Percentiles rank a stretch among this genome's conserved stretches.
These are phyloP conservation scores for Epirrhoe alternata DNA, from an alignment of 2,888 invertebrate species.

Conservation along the genomic window DNA sequence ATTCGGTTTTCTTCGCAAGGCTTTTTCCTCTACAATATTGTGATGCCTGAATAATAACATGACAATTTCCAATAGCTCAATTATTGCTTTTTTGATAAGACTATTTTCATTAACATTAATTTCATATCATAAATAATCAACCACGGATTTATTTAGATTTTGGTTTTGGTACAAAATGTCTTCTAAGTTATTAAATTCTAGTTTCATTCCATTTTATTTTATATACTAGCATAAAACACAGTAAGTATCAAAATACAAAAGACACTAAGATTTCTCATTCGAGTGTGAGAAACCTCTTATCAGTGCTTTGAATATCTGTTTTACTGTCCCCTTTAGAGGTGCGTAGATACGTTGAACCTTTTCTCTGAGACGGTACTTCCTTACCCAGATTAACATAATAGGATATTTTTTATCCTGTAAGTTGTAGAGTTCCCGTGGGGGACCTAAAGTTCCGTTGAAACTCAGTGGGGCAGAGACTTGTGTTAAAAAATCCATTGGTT, in stretches of 20 bases:
- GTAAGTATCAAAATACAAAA: neutral
- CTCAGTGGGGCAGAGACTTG: slow-evolving; percentile 51
- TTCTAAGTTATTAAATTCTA: no score
- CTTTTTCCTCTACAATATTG: neutral
- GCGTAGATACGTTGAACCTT: slow-evolving; percentile 56
- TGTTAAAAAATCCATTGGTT: slow-evolving; percentile 54
- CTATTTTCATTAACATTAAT: no score
- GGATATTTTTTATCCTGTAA: slow-evolving; percentile 64
- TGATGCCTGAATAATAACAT: neutral
- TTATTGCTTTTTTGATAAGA: no score
- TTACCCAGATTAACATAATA: slow-evolving; percentile 63
- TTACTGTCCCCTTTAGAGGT: slow-evolving; percentile 54
- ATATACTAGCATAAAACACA: neutral
- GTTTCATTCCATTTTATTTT: no score
- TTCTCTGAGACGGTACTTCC: slow-evolving; percentile 55
- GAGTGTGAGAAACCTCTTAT: slow-evolving; percentile 46
- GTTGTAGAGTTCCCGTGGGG: slow-evolving; percentile 61
- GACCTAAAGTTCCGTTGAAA: slow-evolving; percentile 58
- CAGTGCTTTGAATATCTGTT: slow-evolving; percentile 53
- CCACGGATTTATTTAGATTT: no score
- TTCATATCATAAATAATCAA: no score
- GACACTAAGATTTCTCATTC: slow-evolving; percentile 6
- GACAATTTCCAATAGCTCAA: no score
- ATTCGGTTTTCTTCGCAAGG: slow-evolving; percentile 5
- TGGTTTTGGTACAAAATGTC: no score